phyloP scores from a whole-genome alignment of 2,797 vertebrate genomes.

The Novumbra hubbsi region DNA sequence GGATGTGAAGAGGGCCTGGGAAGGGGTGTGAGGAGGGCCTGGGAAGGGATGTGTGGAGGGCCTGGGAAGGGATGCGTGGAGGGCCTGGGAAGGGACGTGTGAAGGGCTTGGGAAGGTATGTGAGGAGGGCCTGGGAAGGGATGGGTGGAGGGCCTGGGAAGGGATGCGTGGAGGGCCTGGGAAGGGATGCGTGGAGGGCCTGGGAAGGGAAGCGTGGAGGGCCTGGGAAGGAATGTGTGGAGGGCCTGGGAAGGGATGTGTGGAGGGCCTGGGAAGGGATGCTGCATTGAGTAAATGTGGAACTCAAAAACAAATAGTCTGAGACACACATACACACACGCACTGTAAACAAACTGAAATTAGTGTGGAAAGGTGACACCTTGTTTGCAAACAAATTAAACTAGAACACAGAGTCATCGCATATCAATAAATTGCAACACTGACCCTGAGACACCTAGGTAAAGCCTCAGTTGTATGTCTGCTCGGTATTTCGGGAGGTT shows the following conservation, averaged over 20 bases:
- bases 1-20: not conserved
- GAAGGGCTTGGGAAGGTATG: too few relatives aligned
- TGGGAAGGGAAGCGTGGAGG: not conserved
- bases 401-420: not conserved
- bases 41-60: not conserved
- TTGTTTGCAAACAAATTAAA: not conserved
- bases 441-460: not conserved
- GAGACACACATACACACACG: slow-evolving; percentile 4
- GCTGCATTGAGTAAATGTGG: not conserved
- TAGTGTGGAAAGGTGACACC: not conserved
- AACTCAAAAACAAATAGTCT: not conserved
- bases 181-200: not conserved
- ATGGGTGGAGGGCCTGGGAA: not conserved
- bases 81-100: not conserved
- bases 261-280: not conserved
- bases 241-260: too few relatives aligned
- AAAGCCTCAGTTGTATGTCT: not conserved
- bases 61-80: not conserved
- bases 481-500: not conserved
- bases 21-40: not conserved
- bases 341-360: not conserved
- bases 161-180: not conserved
- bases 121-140: not conserved
- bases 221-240: not conserved
- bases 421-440: not conserved